Base-by-base conservation (phyloP, 1,140 invertebrate species). In the Zaprionus gabonicus region DNA sequence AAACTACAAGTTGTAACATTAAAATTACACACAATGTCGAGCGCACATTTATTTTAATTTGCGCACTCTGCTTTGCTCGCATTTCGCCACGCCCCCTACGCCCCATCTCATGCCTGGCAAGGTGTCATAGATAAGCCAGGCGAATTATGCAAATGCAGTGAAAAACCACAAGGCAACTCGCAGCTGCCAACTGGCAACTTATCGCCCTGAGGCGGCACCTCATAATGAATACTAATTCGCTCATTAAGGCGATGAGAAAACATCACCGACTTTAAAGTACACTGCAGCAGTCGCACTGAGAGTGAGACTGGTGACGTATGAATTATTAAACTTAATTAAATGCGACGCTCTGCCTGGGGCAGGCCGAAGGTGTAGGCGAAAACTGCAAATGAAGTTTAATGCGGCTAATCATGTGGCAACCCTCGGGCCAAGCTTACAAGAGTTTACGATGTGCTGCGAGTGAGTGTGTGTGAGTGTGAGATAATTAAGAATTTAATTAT, bases 401-500 rank as follows among this genome's bases (percentile, higher is more conserved):
- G 69, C 59, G 51, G 55, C 71, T 85, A 90, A 79, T 80, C 71
- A 70, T 31, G 41, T 70, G 58, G 41, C 41, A 46, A 46, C 41
- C 31, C 66, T 60, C 51, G 51, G 41, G 59, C 60, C 15, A 66
- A 68, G 20, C 25, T 51, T 23, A 51, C 46, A 23, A 51, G 46
- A 51, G 46, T 51, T 51, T 51, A 51, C 20, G 46, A 51, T 25
- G 15, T 4, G n/a, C 38, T 70, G 44, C 31, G 60, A 49, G 44
- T 56, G 28, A 9, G 31, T 0, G 31, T 34, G 3, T 10, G 31
- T 34, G 31, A 9, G 9, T 34, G 28, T 80, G 81, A 91, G 90
- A 92, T 92, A 92, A 92, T 92, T 92, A 92, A 84, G 90, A 92
- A 91, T 92, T 92, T 92, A 92, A 92, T 92, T 92, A 92, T 92